phyloP scores from a whole-genome alignment of 2,113 vertebrate genomes.

The Oncorhynchus gorbuscha region DNA sequence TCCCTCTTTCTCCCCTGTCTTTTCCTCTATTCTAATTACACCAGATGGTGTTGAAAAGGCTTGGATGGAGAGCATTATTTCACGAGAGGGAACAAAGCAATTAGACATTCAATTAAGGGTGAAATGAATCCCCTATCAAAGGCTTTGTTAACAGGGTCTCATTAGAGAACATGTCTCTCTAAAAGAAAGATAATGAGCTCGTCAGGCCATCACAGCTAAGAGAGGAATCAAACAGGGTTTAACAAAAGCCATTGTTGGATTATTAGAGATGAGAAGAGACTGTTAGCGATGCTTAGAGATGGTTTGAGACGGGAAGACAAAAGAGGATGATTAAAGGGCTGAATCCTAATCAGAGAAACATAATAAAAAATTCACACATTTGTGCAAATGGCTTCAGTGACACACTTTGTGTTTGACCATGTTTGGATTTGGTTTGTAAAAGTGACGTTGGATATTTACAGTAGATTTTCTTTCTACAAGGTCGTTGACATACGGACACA shows the following conservation, averaged over 20 bases:
- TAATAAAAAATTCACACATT: too few relatives aligned
- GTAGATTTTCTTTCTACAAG: too few relatives aligned
- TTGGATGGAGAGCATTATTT: slow-evolving; percentile 69
- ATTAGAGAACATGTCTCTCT: slow-evolving; percentile 73
- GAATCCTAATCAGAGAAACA: too few relatives aligned
- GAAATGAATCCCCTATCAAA: slow-evolving; percentile 81
- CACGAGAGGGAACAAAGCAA: slow-evolving; percentile 65
- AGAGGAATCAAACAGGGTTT: slow-evolving; percentile 76
- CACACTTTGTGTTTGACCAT: too few relatives aligned
- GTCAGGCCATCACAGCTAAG: slow-evolving; percentile 69
- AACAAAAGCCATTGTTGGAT: slow-evolving; percentile 64
- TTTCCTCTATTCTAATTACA: slow-evolving; percentile 69
- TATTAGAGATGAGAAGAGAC: neutral
- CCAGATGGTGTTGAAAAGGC: slow-evolving; percentile 74
- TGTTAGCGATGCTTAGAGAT: neutral
- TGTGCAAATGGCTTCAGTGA: too few relatives aligned
- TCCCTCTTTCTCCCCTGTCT: too few relatives aligned
- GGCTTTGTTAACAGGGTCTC: slow-evolving; percentile 75
- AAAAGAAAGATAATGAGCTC: slow-evolving; percentile 70
- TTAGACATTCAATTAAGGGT: slow-evolving; percentile 78
- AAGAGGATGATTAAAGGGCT: neutral
- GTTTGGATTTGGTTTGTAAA: too few relatives aligned
- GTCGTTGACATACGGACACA: too few relatives aligned
- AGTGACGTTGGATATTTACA: too few relatives aligned
- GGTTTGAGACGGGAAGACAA: neutral